Evolutionary conservation across 1,140 invertebrate species (phyloP).

Genomic region (Magallana angulata): DNA sequence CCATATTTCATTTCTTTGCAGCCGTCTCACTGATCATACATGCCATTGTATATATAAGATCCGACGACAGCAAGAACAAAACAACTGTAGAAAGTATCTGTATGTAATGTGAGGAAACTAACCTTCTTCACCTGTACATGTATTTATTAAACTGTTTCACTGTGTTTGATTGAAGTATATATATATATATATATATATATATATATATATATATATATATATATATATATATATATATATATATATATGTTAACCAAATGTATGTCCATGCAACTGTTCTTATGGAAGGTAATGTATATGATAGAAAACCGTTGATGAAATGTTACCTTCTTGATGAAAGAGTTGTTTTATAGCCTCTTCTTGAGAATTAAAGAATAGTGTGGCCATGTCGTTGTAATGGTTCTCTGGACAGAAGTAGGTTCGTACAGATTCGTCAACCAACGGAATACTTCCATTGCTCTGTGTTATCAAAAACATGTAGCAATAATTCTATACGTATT

Average conservation of each 20-base stretch:
- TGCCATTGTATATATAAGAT: background rate
- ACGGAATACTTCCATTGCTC: constrained; percentile 17
- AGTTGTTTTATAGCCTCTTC: constrained; percentile 95
- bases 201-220: too few relatives aligned
- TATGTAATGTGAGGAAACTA: too few relatives aligned
- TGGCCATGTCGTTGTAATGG: constrained; percentile 93
- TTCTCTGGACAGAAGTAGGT: constrained; percentile 90
- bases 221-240: too few relatives aligned
- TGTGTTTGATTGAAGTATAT: too few relatives aligned
- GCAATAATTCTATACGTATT: too few relatives aligned
- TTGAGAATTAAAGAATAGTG: constrained; percentile 98
- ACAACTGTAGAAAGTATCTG: background rate
- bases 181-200: too few relatives aligned
- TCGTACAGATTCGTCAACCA: constrained; percentile 58
- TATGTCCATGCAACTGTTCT: too few relatives aligned
- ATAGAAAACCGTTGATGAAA: too few relatives aligned
- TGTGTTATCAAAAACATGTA: background rate
- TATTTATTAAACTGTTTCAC: too few relatives aligned
- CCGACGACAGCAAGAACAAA: background rate
- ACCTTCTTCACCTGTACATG: too few relatives aligned
- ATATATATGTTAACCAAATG: too few relatives aligned
- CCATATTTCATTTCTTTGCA: constrained; percentile 6
- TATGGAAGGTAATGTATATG: too few relatives aligned
- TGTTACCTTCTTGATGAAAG: constrained; percentile 87
- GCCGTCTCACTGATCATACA: background rate